Base-by-base conservation (phyloP, 1,140 invertebrate species). In the Macrostomum lignano region DNA sequence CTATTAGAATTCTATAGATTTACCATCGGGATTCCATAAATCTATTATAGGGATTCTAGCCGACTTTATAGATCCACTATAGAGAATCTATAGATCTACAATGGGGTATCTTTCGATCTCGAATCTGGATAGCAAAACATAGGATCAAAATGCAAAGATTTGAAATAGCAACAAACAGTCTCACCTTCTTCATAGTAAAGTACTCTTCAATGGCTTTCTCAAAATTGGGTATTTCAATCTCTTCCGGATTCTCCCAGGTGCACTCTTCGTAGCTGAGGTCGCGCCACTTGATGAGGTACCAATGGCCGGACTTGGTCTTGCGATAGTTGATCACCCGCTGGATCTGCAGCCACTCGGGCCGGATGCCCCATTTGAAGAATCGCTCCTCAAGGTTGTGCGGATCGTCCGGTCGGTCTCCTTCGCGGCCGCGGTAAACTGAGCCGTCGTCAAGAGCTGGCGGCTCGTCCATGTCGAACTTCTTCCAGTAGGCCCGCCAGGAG, bases 401-500 rank as follows among this genome's bases (percentile, higher is more conserved):
- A 25, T 52, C 46, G 13, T 49, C 44, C 14, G 45, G 42, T 10
- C 36, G 38, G 42, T 47, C 31, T 7, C 25, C 35, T 14, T 35
- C 22, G 21, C 21, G 14, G 10, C 28, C 9, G 33, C 74, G 72
- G 46, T 91, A 82, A 25, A 51, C 48, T 36, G 50, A 59, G 7
- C 60, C 61, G 48, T 94, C 86, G 42, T 69, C 67, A 3, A 93
- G 61, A 46, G 82, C 82, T 7, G 88, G 91, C 2, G 88, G 88
- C 48, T 93, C 86, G 42, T 96, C 86, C 66, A 88, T 82, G 46
- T 98, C 91, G 46, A 74, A 86, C 51, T 93, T 93, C 21, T 84
- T 69, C 43, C 72, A 77, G 57, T 88, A 96, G 55, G 74, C 78
- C 25, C 84, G 65, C 40, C 79, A 73, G 70, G 88, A 74, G 17